phyloP scores from a whole-genome alignment of 1,140 invertebrate genomes.

The Dufourea novaeangliae region DNA sequence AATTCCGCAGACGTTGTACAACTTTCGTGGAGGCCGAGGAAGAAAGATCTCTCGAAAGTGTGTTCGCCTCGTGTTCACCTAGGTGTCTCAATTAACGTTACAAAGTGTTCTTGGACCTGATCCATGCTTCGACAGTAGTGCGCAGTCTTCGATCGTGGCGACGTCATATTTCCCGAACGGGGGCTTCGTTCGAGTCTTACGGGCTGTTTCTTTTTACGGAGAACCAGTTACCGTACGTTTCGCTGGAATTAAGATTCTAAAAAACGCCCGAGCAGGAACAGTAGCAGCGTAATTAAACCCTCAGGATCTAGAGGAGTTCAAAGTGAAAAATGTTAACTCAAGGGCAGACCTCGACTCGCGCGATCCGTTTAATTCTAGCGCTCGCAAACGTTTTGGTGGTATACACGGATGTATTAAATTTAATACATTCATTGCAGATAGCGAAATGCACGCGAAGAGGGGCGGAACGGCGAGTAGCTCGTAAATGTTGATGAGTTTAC shows the following conservation, averaged over 20 bases:
- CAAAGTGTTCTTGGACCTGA: neutral
- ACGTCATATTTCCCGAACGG: too few relatives aligned
- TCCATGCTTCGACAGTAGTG: neutral
- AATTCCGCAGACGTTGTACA: slow-evolving; percentile 39
- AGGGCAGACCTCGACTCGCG: neutral
- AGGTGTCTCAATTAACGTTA: slow-evolving; percentile 15
- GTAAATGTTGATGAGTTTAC: slow-evolving; percentile 56
- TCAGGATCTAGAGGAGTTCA: slow-evolving; percentile 25
- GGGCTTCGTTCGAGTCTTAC: too few relatives aligned
- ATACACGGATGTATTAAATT: slow-evolving; percentile 48
- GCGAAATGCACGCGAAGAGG: neutral
- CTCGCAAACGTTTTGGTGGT: slow-evolving; percentile 12
- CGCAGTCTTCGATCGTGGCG: neutral
- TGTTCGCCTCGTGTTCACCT: neutral
- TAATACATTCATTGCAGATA: neutral
- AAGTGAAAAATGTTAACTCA: neutral
- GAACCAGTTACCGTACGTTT: too few relatives aligned
- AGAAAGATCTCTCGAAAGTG: neutral
- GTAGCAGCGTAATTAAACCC: neutral
- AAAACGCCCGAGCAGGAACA: slow-evolving; percentile 1
- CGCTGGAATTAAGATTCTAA: too few relatives aligned
- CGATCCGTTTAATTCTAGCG: slow-evolving; percentile 6
- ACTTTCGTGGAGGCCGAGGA: slow-evolving; percentile 41
- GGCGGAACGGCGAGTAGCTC: slow-evolving; percentile 13
- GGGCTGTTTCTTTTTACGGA: neutral